phyloP scores from a whole-genome alignment of 2,888 invertebrate genomes.

The Epirrhoe alternata region DNA sequence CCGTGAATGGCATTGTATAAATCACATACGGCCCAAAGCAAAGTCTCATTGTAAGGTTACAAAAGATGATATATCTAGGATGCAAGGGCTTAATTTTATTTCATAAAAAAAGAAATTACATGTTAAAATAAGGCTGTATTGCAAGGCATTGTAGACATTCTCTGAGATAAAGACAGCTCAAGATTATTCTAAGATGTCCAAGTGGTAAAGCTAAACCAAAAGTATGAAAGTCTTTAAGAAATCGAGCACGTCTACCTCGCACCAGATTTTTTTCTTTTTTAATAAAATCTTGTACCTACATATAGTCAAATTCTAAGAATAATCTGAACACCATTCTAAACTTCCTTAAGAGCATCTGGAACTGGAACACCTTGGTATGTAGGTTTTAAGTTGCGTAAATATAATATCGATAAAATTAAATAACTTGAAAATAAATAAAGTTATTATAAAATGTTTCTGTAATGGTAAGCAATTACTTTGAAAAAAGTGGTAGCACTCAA shows the following conservation, averaged over 20 bases:
- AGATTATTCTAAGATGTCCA: too few species aligned
- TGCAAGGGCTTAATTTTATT: neutral
- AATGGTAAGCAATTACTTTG: constrained; percentile 5
- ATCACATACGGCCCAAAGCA: constrained; percentile 62
- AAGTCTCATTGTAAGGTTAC: constrained; percentile 54
- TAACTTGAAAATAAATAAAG: neutral
- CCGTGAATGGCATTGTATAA: constrained; percentile 78
- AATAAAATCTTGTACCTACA: too few species aligned
- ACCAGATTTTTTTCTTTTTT: too few species aligned
- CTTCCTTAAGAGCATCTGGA: too few species aligned
- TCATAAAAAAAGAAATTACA: neutral
- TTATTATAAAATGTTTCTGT: constrained; percentile 2
- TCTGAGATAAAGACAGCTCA: too few species aligned
- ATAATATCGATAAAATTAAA: neutral
- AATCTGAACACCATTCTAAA: too few species aligned
- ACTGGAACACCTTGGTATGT: neutral
- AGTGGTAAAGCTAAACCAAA: too few species aligned
- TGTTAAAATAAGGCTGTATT: too few species aligned
- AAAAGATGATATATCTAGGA: constrained; percentile 36
- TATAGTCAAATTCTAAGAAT: too few species aligned
- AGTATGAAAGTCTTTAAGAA: too few species aligned
- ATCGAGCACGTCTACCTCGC: too few species aligned
- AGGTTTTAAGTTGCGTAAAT: neutral
- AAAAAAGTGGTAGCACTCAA: constrained; percentile 20
- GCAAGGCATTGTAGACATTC: too few species aligned